Base-by-base conservation (phyloP, 2,888 invertebrate genomes). In the Stomorhina lunata region DNA sequence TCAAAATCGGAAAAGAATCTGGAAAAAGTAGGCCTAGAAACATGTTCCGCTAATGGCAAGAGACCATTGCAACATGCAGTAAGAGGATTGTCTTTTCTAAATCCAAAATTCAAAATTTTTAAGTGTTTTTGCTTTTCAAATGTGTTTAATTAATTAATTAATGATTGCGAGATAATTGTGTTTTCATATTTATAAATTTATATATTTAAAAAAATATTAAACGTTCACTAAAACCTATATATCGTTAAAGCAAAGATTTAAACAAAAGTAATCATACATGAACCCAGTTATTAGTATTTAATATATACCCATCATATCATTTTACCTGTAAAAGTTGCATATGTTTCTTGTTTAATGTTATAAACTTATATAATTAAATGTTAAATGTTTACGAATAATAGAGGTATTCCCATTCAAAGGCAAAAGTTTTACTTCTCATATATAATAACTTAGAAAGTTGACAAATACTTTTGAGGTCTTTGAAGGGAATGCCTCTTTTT, bases 1-100 rank as follows among this genome's bases (percentile, higher is more conserved):
- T 97, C 97, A 0, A 97, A 97, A 91, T 97, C 97, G 0, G 97
- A 97, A 87, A 97, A 96, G 91, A 96, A 96, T 81, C 92, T 98
- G 87, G 97, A 97, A 91, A 97, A 96, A 92, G 96, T 97, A 88
- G 96, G 96, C 81, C 94, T 95, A 61, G 96, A 96, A 80, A 87
- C 88, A 81, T 85, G 80, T 85, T 87, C 87, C 83, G 87, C 89
- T 85, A 90, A 90, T 88, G 91, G 89, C 87, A 91, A 91, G 88
- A 95, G 95, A 86, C 93, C 94, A 78, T 92, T 93, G 87, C 93
- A 93, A 86, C 93, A 94, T 92, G 93, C 94, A 93, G 94, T 95
- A 93, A 90, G 90, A n/a, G n/a, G n/a, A 86, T 85, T 83, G 80
- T 85, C n/a, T 83, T 76, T 50, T 69, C 45, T 53, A 80, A 86